Evolutionary conservation across 1,140 invertebrate genomes (phyloP).

Genomic region (Manduca sexta): DNA sequence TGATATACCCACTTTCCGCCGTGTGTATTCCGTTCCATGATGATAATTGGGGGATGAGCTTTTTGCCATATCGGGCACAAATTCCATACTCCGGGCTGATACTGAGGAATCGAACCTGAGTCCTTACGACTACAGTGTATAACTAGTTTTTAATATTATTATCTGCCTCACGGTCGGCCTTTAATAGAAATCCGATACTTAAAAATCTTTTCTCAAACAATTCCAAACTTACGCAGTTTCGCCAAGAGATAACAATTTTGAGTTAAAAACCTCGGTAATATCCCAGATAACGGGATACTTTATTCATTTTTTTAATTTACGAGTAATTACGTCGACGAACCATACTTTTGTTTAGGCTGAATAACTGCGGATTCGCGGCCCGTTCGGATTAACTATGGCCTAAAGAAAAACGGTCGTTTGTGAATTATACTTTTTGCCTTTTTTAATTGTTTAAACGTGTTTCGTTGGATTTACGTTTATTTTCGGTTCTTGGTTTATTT

Average conservation of each 20-base stretch:
- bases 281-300: slow-evolving; percentile 11
- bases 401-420: neutral
- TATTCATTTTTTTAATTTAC: slow-evolving; percentile 34
- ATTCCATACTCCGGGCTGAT: too few species aligned
- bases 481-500: too few species aligned
- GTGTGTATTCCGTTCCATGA: too few species aligned
- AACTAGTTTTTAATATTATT: too few species aligned
- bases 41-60: too few species aligned
- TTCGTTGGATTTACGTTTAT: neutral
- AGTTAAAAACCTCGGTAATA: slow-evolving; percentile 6
- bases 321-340: slow-evolving; percentile 24
- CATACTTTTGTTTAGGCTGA: slow-evolving; percentile 36
- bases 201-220: too few species aligned
- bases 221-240: neutral
- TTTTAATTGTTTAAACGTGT: neutral
- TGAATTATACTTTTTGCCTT: neutral
- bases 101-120: too few species aligned
- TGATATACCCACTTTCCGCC: too few species aligned
- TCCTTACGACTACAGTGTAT: too few species aligned
- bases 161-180: too few species aligned
- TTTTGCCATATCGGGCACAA: too few species aligned
- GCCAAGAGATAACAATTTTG: neutral
- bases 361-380: slow-evolving; percentile 36
- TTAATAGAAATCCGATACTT: too few species aligned
- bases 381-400: slow-evolving; percentile 18